Base-by-base conservation (phyloP, 2,888 invertebrate genomes). In the Drosophila subquinaria region DNA sequence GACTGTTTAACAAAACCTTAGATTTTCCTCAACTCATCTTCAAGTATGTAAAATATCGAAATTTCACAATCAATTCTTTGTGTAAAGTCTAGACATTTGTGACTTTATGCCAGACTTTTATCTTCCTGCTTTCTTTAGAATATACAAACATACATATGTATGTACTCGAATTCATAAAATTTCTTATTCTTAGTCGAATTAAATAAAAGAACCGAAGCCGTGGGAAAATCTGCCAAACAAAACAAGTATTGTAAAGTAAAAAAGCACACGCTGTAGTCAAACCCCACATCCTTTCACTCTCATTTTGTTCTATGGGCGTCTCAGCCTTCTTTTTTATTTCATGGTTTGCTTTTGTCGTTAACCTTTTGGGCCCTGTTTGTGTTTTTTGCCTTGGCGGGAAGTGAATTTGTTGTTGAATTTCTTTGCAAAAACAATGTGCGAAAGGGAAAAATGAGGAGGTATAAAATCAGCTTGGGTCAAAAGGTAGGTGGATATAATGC, bases 301-400 rank as follows among this genome's bases (percentile, higher is more conserved):
- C 66, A 76, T 51, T 81, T 63, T 45, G 66, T 15, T 9, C 50
- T 60, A 56, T 63, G 50, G 13, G 36, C 45, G 64, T 38, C 64
- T 62, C 33, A 53, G 43, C 60, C 53, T 27, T 38, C 6, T 13
- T 52, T 56, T 56, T 60, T 57, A 57, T 66, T 45, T 62, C 53
- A 76, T 60, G 62, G 55, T 53, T 80, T 80, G 76, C 52, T 59
- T 88, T 82, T 68, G 69, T 76, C 57, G 69, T 82, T 88, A 83
- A 82, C 82, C 90, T 79, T 82, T 85, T 43, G 60, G 40, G 67
- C 38, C 20, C 33, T 50, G 47, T 48, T 65, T 73, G 53, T 45
- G 57, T 61, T 51, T 68, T 50, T 73, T 48, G 68, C 68, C 74
- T 88, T 83, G 90, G 82, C 82, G 82, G 82, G 90, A 83, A 83